Percentiles rank a stretch among this genome's conserved stretches.
Conservation (phyloP, 2,888 invertebrate species). For the Theretra japonica region DNA sequence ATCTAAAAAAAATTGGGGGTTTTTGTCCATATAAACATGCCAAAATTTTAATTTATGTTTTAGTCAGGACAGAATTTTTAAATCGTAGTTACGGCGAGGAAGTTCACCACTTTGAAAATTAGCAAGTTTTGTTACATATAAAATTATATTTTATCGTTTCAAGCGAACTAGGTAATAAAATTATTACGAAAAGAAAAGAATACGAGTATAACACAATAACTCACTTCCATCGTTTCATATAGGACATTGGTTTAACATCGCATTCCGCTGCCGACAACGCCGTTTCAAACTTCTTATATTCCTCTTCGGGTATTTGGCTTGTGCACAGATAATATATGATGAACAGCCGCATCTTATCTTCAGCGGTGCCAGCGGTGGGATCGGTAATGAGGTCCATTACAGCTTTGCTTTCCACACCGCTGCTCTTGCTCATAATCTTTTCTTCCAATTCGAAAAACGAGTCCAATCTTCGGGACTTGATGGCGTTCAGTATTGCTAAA, state of each 20-base stretch:
- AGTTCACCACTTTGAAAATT: too few species aligned
- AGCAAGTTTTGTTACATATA: too few species aligned
- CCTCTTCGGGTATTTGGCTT: constrained; percentile 90
- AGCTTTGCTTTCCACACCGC: constrained; percentile 89
- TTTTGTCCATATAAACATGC: too few species aligned
- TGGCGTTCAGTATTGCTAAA: constrained; percentile 90
- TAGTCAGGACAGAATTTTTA: too few species aligned
- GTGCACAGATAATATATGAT: constrained; percentile 96
- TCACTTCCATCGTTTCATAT: constrained; percentile 96
- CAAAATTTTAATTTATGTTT: too few species aligned
- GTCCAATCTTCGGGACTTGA: constrained; percentile 95
- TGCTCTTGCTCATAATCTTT: constrained; percentile 96
- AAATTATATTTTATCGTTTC: too few species aligned
- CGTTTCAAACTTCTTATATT: constrained; percentile 93
- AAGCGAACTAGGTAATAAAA: too few species aligned
- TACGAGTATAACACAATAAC: constrained; percentile 51
- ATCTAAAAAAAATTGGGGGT: too few species aligned
- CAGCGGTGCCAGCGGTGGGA: constrained; percentile 93
- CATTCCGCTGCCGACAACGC: constrained; percentile 92
- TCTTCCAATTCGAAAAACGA: constrained; percentile 99
- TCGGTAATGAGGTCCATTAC: constrained; percentile 95
- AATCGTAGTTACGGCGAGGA: too few species aligned
- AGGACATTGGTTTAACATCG: constrained; percentile 93
- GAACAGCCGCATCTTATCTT: constrained; percentile 97
- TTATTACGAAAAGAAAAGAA: too few species aligned